These are phyloP conservation scores for zebrafish (Danio rerio) DNA, from an alignment of 2,113 vertebrate species.

Conservation along the genomic window GRCz12tu NC_133180.1:38431001-38431500, in stretches of 20 bases:
- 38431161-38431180: conserved; percentile 16
- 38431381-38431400: conserved; percentile 46
- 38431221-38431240: background rate
- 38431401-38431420: conserved; percentile 31
- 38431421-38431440: conserved; percentile 39
- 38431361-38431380: background rate
- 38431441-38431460: conserved; percentile 27
- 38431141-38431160: background rate
- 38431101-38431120: conserved; percentile 27
- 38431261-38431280: background rate
- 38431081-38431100: conserved; percentile 55
- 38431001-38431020: conserved; percentile 14
- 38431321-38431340: conserved; percentile 28
- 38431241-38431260: background rate
- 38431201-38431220: conserved; percentile 14
- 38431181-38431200: background rate
- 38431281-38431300: background rate
- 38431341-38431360: conserved; percentile 12
- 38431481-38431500: background rate
- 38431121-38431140: conserved; percentile 9
- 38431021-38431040: conserved; percentile 63
- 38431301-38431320: conserved; percentile 23
- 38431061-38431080: conserved; percentile 59
- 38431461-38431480: conserved; percentile 24
- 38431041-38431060: conserved; percentile 60